A percentile compares a stretch with the other conserved stretches of the same genome.
phyloP scores from a whole-genome alignment of 2,888 invertebrate species.

The Temnothorax unifasciatus region DNA sequence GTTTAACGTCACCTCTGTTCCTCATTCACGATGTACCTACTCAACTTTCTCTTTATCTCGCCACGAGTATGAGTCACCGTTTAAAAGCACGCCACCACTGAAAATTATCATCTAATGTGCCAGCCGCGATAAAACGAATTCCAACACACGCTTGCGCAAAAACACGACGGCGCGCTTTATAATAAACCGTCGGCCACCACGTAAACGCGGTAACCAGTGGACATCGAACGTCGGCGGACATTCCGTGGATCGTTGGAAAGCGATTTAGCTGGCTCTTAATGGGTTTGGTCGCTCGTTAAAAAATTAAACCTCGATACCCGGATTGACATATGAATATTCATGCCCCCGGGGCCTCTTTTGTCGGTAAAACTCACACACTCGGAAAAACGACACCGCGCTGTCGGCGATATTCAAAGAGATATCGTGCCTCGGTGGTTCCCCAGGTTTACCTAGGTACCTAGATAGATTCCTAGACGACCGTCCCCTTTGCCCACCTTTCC shows the following conservation, averaged over 20 bases:
- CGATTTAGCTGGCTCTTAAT: conserved; percentile 36
- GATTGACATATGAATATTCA: conserved; percentile 79
- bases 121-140: background rate
- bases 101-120: conserved; percentile 2
- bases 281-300: conserved; percentile 67
- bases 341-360: conserved; percentile 68
- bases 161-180: conserved; percentile 6
- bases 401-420: conserved; percentile 77
- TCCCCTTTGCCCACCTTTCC: background rate
- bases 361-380: conserved; percentile 66
- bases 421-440: conserved; percentile 58
- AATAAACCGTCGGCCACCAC: background rate
- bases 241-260: conserved; percentile 28
- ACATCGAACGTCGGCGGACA: background rate
- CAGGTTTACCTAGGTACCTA: conserved; percentile 77
- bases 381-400: conserved; percentile 67
- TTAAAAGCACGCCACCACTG: conserved; percentile 1
- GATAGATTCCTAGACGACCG: conserved; percentile 68
- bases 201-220: background rate
- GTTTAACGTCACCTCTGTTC: background rate
- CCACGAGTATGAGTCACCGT: background rate
- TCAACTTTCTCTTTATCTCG: background rate
- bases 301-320: conserved; percentile 72
- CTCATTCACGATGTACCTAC: background rate
- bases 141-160: background rate